Evolutionary conservation across 2,797 vertebrate species (phyloP).

Genomic region (Argyrosomus regius): DNA sequence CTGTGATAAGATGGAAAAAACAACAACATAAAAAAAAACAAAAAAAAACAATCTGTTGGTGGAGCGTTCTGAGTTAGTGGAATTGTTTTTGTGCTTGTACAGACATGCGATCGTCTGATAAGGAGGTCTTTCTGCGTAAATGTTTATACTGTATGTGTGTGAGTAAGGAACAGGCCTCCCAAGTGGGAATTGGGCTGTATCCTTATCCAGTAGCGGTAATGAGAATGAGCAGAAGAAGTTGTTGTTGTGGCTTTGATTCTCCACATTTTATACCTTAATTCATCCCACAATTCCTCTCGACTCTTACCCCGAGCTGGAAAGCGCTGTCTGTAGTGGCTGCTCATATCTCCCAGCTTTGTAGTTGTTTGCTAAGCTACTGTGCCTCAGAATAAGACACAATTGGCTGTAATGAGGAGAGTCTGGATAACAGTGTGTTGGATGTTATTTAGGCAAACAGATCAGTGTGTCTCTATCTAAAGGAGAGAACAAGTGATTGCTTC

Average conservation of each 20-base stretch:
- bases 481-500: constrained; percentile 1
- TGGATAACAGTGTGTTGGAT: constrained; percentile 13
- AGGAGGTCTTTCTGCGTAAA: background rate
- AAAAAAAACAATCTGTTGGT: constrained; percentile 16
- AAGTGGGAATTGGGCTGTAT: constrained; percentile 23
- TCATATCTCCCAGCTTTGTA: constrained; percentile 35
- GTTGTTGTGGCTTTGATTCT: constrained; percentile 52
- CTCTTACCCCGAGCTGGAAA: constrained; percentile 21
- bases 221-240: constrained; percentile 56
- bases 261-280: constrained; percentile 13
- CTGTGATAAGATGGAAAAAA: constrained; percentile 13
- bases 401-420: constrained; percentile 24
- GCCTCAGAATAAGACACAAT: constrained; percentile 9
- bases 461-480: background rate
- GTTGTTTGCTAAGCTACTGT: constrained; percentile 15
- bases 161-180: background rate
- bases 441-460: constrained; percentile 15
- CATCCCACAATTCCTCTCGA: constrained; percentile 6
- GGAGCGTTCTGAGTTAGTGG: constrained; percentile 19
- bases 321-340: background rate
- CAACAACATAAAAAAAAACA: background rate
- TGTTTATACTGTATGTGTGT: background rate
- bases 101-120: constrained; percentile 42
- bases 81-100: constrained; percentile 37
- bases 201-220: constrained; percentile 48